Conservation (phyloP, 2,113 vertebrate species). For the Paedocypris sp. region DNA sequence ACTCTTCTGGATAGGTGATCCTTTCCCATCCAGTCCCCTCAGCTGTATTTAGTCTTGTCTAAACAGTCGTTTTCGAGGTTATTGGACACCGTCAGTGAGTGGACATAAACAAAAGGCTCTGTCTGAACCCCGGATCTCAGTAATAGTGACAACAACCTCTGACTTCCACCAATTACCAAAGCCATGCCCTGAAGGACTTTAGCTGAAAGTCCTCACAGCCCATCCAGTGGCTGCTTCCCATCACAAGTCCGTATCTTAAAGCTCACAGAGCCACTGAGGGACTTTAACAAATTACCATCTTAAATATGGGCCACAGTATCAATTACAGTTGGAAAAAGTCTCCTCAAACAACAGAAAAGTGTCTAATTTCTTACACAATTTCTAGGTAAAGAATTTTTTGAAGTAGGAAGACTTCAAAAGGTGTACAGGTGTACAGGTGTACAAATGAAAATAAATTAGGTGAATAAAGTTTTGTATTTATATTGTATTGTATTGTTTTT, state of each 20-base stretch:
- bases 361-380: too few relatives aligned
- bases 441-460: too few relatives aligned
- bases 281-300: conserved; percentile 45
- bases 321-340: too few relatives aligned
- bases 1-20: conserved; percentile 33
- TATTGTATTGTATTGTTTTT: too few relatives aligned
- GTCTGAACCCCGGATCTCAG: conserved; percentile 42
- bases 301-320: conserved; percentile 34
- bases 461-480: too few relatives aligned
- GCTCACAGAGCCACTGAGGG: conserved; percentile 16
- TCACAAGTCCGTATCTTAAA: conserved; percentile 11
- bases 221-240: conserved; percentile 26
- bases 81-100: conserved; percentile 50
- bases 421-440: too few relatives aligned
- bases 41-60: conserved; percentile 45
- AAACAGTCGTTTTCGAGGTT: conserved; percentile 45
- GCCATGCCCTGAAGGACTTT: conserved; percentile 26
- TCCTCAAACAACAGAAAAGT: too few relatives aligned
- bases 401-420: too few relatives aligned
- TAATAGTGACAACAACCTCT: conserved; percentile 44
- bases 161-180: conserved; percentile 44
- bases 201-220: conserved; percentile 30
- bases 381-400: too few relatives aligned
- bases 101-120: conserved; percentile 43
- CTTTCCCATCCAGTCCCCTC: conserved; percentile 38